Base-by-base conservation (phyloP, 64 coral and sea anemone species). In the Dendrophyllia cribrosa region DNA sequence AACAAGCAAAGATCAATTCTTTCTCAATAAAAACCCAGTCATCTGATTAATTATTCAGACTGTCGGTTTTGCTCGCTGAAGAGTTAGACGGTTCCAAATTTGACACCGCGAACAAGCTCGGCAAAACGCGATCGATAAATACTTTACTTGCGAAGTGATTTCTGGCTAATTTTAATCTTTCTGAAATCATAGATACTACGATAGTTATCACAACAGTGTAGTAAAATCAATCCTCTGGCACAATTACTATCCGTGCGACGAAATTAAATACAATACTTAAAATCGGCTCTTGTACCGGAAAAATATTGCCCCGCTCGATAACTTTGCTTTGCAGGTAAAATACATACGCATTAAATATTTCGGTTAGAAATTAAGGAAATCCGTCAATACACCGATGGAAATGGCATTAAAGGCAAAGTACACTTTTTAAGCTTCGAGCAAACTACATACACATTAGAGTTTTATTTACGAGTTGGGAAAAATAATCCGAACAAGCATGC, bases 1-100 rank as follows among this genome's bases (percentile, higher is more conserved):
- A 72, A 61, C 78, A 83, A 83, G 60, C 59, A 95, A 96, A 96
- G 95, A 93, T 96, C 91, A 96, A 91, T 80, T 96, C 78, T 88
- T 88, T 88, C 87, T 70, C 89, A 75, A 96, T 79, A 83, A 93
- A 91, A 89, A 78, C 79, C 82, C 71, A 75, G 82, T 65, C 89
- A 50, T 63, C 62, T 79, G 43, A 83, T 93, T 74, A 96, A 93
- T 93, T 82, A 96, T 90, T 96, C 79, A 96, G 83, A 86, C 44
- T 90, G 85, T 87, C 85, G 85, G 43, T 87, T 87, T 73, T 48
- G 53, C 85, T 87, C 51, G 51, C 9, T 62, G 61, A 84, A 87
- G 71, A 59, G 85, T 87, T 59, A 87, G 71, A 72, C 34, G 71
- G 66, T 74, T 87, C 71, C 24, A 72, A 56, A 75, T 74, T 73